Conservation (phyloP, 2,888 invertebrate genomes). For the Caenorhabditis becei region DNA sequence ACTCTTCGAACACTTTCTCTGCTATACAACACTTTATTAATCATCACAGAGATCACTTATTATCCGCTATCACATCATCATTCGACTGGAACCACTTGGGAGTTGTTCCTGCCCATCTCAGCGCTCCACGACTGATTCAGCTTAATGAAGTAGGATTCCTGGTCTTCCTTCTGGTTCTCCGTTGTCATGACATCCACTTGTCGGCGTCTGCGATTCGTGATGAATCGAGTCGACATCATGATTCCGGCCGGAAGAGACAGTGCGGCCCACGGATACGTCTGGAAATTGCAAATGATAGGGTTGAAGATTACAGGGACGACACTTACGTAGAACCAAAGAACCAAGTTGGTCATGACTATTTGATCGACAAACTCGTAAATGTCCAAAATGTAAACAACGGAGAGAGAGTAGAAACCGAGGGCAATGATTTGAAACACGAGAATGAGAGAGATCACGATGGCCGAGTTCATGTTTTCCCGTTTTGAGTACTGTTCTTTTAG, state of each 20-base stretch:
- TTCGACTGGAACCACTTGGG: neutral
- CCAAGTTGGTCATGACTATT: neutral
- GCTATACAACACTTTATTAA: too few relatives aligned
- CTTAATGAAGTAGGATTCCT: neutral
- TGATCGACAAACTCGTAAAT: neutral
- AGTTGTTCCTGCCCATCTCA: neutral
- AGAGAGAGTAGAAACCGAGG: conserved; percentile 6
- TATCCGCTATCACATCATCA: neutral
- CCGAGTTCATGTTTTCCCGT: conserved; percentile 11
- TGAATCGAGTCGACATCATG: conserved; percentile 8
- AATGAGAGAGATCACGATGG: conserved; percentile 8
- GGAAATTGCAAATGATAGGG: neutral
- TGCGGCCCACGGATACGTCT: conserved; percentile 26
- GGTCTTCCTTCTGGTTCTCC: neutral
- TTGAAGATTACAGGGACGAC: neutral
- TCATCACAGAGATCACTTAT: neutral
- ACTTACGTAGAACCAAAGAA: conserved; percentile 33
- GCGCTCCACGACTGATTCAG: conserved; percentile 15
- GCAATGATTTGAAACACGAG: conserved; percentile 16
- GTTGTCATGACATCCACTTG: conserved; percentile 4
- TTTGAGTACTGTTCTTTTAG: neutral
- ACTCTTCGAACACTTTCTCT: too few relatives aligned
- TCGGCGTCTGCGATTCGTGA: neutral
- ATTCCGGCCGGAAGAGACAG: conserved; percentile 30
- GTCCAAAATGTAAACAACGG: neutral